phyloP scores from a whole-genome alignment of 23 tunicate genomes.

The Phallusia fumigata region DNA sequence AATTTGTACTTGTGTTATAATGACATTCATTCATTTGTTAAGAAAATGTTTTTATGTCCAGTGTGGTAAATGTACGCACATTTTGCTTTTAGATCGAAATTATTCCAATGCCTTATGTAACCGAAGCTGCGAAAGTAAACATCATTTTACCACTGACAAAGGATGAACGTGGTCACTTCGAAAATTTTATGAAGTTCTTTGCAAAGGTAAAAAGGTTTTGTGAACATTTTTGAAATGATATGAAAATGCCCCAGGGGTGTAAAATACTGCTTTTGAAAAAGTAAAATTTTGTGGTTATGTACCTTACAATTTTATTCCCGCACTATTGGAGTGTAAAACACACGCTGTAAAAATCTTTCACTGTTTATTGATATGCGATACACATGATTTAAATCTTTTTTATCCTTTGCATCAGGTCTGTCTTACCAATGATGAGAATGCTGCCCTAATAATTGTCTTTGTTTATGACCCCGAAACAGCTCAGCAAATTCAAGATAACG shows the following conservation, averaged over 20 bases:
- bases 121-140: constrained; percentile 84
- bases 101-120: constrained; percentile 99
- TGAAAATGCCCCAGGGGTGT: too few species aligned
- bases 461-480: constrained; percentile 88
- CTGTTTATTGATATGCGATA: too few species aligned
- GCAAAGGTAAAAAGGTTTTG: constrained; percentile 83
- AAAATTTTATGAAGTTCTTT: constrained; percentile 65
- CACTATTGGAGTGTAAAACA: not conserved
- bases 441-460: constrained; percentile 68
- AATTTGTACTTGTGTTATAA: too few species aligned
- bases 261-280: too few species aligned
- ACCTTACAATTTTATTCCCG: too few species aligned
- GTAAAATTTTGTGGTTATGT: too few species aligned
- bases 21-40: too few species aligned
- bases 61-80: not conserved
- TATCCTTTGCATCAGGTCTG: constrained; percentile 46
- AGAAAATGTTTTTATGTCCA: too few species aligned
- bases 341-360: not conserved
- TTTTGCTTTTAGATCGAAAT: constrained; percentile 75
- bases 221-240: too few species aligned
- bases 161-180: constrained; percentile 55
- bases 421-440: constrained; percentile 71
- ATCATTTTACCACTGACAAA: constrained; percentile 73
- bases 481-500: constrained; percentile 73
- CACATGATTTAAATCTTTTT: too few species aligned